Evolutionary conservation across 2,113 vertebrate genomes (phyloP), one percentile per base, ranked within the genome.

Genomic region (Columba livia): DNA sequence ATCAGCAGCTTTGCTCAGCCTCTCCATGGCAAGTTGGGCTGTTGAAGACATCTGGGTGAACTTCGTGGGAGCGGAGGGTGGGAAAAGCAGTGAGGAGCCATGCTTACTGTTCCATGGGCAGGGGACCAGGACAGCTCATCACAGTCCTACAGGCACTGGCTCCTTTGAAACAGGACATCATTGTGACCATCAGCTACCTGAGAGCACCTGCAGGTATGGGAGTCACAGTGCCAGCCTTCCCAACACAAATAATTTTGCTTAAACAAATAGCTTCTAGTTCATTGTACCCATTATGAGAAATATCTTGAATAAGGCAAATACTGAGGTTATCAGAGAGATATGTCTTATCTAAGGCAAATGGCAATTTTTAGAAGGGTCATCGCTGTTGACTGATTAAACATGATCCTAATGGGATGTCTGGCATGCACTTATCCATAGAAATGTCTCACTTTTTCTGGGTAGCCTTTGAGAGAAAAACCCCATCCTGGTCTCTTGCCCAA

Each of bases 271-370:
- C 61, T 74, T 75, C 75, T 65, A 74, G 82, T 70, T 93, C 73
- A 67, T 79, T 87, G 81, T 74, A 57, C 77, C 90, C 1, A 0
- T 74, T 91, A 75, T 54, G 80, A 57, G 75, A 79, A 94, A 86
- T 92, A 92, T 79, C 90, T 95, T 44, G 84, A 78, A 85, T 42
- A 91, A 90, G 65, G 89, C 91, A 97, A 97, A 96, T 95, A 96
- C 50, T 74, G 60, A 96, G 90, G 91, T 97, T 96, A 96, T 97
- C 96, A 78, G 90, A 66, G 60, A 92, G 95, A 95, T 91, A 96
- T 44, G 94, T 95, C 83, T 94, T 95, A 95, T 94, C 93, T 88
- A 70, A 93, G 84, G 69, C 61, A 78, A 94, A 77, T 67, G 89
- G 88, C 69, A 81, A 71, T 88, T 95, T 95, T 94, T 94, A 90